Conservation (phyloP, 2,113 vertebrate species). For the Ptychochromis oligacanthus region DNA sequence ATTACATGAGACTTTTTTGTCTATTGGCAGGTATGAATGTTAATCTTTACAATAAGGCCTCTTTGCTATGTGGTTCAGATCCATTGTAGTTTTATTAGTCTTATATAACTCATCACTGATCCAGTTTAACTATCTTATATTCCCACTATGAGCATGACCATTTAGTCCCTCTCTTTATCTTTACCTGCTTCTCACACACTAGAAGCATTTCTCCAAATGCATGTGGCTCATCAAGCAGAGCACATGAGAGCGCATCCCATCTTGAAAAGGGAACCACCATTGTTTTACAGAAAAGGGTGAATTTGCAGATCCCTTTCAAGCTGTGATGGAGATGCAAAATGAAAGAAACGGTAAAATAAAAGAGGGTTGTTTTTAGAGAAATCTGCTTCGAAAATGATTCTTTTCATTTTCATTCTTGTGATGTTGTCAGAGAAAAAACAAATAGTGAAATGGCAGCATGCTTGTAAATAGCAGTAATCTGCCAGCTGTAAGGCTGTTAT, state of each 20-base stretch:
- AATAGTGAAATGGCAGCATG: neutral
- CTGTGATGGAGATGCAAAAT: neutral
- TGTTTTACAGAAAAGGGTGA: conserved; percentile 11
- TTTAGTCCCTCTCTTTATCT: conserved; percentile 4
- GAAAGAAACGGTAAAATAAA: neutral
- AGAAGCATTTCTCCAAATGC: conserved; percentile 19
- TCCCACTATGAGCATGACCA: neutral
- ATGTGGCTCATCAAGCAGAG: conserved; percentile 26
- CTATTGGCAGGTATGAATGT: neutral
- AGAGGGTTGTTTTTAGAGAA: conserved; percentile 3
- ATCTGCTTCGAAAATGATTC: neutral
- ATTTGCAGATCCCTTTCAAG: conserved; percentile 26
- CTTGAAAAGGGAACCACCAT: conserved; percentile 16
- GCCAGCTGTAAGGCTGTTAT: neutral
- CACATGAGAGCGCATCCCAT: conserved; percentile 11
- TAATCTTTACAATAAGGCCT: neutral
- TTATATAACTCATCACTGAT: neutral
- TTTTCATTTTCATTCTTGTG: neutral
- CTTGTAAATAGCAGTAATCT: neutral
- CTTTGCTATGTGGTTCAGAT: neutral
- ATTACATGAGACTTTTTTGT: neutral
- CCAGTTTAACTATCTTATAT: neutral
- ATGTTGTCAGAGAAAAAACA: neutral
- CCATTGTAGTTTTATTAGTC: neutral
- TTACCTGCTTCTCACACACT: neutral